These are phyloP conservation scores for Asteroscopus sphinx DNA, from an alignment of 2,888 invertebrate species.

Conservation along the genomic window DNA sequence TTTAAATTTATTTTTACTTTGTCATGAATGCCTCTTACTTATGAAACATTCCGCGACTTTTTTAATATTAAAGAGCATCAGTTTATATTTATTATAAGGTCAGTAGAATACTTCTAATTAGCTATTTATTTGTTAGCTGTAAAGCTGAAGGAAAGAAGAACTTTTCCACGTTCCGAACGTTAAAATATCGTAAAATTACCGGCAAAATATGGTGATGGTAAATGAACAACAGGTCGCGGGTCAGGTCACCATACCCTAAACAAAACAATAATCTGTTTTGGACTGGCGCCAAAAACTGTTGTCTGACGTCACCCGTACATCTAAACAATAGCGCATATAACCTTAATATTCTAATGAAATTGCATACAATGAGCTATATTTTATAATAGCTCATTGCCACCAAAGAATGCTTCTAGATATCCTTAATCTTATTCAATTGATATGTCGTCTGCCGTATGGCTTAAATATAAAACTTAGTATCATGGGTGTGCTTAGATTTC, in stretches of 20 bases:
- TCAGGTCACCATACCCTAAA: conserved; percentile 10
- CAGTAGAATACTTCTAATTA: no score
- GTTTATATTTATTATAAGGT: no score
- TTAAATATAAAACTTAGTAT: conserved; percentile 1
- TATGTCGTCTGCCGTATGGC: conserved; percentile 28
- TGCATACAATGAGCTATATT: conserved; percentile 60
- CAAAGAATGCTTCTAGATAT: conserved; percentile 31
- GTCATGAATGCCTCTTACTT: no score
- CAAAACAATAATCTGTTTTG: conserved; percentile 23
- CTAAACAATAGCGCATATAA: conserved; percentile 56
- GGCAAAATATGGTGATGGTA: not conserved
- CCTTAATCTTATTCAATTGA: conserved; percentile 22
- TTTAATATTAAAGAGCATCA: no score
- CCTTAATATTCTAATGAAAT: conserved; percentile 55
- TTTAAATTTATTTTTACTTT: conserved; percentile 36
- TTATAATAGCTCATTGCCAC: conserved; percentile 49
- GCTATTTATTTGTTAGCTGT: no score
- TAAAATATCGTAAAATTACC: no score
- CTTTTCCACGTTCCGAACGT: no score
- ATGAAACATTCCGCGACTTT: not conserved
- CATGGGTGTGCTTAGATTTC: not conserved
- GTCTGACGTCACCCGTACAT: conserved; percentile 48
- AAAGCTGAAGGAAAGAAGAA: no score
- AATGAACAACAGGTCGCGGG: not conserved
- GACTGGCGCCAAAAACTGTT: conserved; percentile 38